Evolutionary conservation across 2,888 invertebrate species (phyloP).

Genomic region (Nowickia ferox): DNA sequence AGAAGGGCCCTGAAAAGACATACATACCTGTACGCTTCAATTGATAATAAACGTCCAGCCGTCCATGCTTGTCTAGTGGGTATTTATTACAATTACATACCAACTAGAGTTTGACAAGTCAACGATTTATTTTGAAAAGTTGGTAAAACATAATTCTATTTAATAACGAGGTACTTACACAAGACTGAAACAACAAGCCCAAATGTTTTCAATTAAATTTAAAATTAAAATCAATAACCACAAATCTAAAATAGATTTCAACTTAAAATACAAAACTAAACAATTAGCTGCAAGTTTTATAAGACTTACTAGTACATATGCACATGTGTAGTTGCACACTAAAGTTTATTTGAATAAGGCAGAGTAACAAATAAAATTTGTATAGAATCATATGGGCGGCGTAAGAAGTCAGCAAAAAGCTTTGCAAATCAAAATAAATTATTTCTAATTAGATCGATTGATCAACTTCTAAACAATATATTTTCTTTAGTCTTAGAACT

Average conservation of each 20-base stretch:
- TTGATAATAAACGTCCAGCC: constrained; percentile 5
- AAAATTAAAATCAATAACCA: constrained; percentile 69
- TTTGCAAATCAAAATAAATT: too few relatives aligned
- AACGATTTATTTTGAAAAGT: constrained; percentile 67
- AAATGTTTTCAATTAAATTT: constrained; percentile 70
- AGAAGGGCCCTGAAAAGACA: not conserved
- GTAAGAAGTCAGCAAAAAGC: too few relatives aligned
- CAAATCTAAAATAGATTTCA: constrained; percentile 60
- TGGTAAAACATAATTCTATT: constrained; percentile 47
- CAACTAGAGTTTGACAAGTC: constrained; percentile 66
- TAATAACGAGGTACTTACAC: constrained; percentile 16
- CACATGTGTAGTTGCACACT: not conserved
- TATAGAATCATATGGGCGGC: too few relatives aligned
- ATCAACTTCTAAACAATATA: too few relatives aligned
- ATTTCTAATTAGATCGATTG: too few relatives aligned
- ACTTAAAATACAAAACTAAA: constrained; percentile 52
- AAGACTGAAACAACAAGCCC: constrained; percentile 9
- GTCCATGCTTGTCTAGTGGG: not conserved
- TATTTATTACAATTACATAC: constrained; percentile 9
- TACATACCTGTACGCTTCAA: too few relatives aligned
- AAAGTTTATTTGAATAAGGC: not conserved
- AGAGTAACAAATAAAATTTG: not conserved
- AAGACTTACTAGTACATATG: not conserved
- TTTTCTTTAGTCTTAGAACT: not conserved
- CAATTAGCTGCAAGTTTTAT: constrained; percentile 62